Evolutionary conservation across 2,888 invertebrate genomes (phyloP).

Genomic region (Pollenia amentaria): DNA sequence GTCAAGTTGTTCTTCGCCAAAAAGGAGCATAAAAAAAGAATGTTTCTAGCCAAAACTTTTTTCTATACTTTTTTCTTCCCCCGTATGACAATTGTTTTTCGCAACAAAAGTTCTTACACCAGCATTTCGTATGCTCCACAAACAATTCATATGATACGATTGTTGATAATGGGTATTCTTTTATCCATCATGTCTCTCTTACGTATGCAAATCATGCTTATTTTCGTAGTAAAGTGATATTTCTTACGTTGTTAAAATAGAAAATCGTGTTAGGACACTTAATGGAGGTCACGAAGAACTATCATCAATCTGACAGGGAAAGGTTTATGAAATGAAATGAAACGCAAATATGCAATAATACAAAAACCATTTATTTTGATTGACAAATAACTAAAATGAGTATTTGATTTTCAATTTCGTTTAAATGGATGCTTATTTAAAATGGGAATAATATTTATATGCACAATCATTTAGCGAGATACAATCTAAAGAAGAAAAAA

Average conservation of each 20-base stretch:
- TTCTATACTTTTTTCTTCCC: neutral
- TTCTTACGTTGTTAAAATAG: slow-evolving; percentile 66
- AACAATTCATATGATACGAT: slow-evolving; percentile 44
- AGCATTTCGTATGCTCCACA: slow-evolving; percentile 30
- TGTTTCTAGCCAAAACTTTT: slow-evolving; percentile 41
- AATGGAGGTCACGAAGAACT: slow-evolving; percentile 72
- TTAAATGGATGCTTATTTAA: neutral
- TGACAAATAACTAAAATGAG: slow-evolving; percentile 68
- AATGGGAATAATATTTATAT: neutral
- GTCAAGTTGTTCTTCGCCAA: slow-evolving; percentile 59
- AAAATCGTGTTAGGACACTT: slow-evolving; percentile 63
- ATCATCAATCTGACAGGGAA: slow-evolving; percentile 68
- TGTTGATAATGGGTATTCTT: slow-evolving; percentile 55
- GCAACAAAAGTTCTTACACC: slow-evolving; percentile 21
- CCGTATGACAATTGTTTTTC: slow-evolving; percentile 54
- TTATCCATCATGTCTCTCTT: slow-evolving; percentile 44
- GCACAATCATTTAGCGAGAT: neutral
- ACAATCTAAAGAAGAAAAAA: neutral
- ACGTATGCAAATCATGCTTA: slow-evolving; percentile 75
- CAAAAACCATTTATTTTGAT: slow-evolving; percentile 67
- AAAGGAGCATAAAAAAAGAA: neutral
- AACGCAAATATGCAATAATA: slow-evolving; percentile 59
- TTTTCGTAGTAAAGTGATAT: slow-evolving; percentile 73
- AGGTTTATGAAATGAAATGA: slow-evolving; percentile 64
- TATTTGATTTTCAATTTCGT: slow-evolving; percentile 69